These are phyloP conservation scores for Cosmia trapezina DNA, from an alignment of 2,888 invertebrate genomes.

Conservation along the genomic window DNA sequence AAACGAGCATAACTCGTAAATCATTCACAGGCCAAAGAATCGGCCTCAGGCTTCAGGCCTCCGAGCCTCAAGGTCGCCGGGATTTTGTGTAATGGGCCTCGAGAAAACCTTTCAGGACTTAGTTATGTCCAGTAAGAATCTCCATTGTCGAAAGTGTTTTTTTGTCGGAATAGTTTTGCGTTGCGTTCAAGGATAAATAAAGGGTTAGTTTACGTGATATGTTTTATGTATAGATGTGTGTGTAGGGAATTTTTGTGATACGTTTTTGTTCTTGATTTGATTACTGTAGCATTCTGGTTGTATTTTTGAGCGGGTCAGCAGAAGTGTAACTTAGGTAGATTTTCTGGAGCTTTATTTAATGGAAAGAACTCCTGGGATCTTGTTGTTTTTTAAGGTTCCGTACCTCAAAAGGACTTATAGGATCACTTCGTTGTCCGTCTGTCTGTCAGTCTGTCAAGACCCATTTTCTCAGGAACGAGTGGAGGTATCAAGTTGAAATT, in stretches of 20 bases:
- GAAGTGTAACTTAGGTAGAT: not conserved
- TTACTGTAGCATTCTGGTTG: not conserved
- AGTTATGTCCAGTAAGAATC: slow-evolving; percentile 60
- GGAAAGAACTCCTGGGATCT: not conserved
- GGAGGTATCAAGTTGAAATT: too few species aligned
- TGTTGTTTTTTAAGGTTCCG: too few species aligned
- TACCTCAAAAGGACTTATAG: too few species aligned
- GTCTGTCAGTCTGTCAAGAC: too few species aligned
- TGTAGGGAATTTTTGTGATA: slow-evolving; percentile 13
- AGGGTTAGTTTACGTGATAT: slow-evolving; percentile 32
- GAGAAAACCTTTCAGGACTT: slow-evolving; percentile 61
- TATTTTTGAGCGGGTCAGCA: not conserved
- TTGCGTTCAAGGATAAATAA: slow-evolving; percentile 18
- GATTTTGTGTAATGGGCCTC: slow-evolving; percentile 59
- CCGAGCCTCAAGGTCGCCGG: slow-evolving; percentile 59
- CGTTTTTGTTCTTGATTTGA: slow-evolving; percentile 12
- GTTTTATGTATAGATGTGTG: slow-evolving; percentile 30
- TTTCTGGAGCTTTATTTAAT: not conserved
- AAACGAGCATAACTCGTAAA: slow-evolving; percentile 66
- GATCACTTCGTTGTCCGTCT: too few species aligned
- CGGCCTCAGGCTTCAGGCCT: slow-evolving; percentile 45
- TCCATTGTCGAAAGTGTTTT: slow-evolving; percentile 53
- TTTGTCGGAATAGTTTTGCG: slow-evolving; percentile 46
- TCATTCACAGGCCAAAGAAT: slow-evolving; percentile 72
- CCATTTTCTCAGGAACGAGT: too few species aligned